phyloP scores from a whole-genome alignment of 2,113 vertebrate species.

The Lophius piscatorius region DNA sequence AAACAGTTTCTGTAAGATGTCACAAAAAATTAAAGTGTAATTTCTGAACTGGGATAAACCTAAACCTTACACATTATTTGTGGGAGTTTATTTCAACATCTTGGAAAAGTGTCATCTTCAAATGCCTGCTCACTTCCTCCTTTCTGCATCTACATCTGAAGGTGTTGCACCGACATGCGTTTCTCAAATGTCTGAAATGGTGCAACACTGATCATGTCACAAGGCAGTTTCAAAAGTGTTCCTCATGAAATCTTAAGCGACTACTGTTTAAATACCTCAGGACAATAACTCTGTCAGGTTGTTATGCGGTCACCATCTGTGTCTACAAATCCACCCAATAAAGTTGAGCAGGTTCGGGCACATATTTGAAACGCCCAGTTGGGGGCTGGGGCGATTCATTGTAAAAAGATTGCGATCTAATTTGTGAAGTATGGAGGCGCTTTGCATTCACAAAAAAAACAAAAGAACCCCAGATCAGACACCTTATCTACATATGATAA shows the following conservation, averaged over 20 bases:
- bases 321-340: too few species aligned
- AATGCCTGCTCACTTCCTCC: not conserved
- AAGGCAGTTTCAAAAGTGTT: constrained; percentile 8
- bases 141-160: not conserved
- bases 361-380: too few species aligned
- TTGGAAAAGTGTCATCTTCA: not conserved
- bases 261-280: not conserved
- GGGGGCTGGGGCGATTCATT: too few species aligned
- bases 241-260: not conserved
- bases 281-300: not conserved
- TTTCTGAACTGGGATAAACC: not conserved
- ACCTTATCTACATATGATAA: too few species aligned
- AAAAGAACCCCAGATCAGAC: too few species aligned
- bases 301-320: too few species aligned
- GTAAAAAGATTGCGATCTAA: too few species aligned
- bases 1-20: constrained; percentile 4
- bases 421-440: too few species aligned
- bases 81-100: constrained; percentile 29
- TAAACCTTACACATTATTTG: not conserved
- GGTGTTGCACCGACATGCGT: not conserved
- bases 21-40: constrained; percentile 7
- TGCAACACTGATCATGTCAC: constrained; percentile 22
- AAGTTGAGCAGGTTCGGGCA: too few species aligned
- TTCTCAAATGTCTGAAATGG: constrained; percentile 20
- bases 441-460: too few species aligned